Evolutionary conservation across 2,888 invertebrate species (phyloP).

Genomic region (Leptinotarsa juncta): DNA sequence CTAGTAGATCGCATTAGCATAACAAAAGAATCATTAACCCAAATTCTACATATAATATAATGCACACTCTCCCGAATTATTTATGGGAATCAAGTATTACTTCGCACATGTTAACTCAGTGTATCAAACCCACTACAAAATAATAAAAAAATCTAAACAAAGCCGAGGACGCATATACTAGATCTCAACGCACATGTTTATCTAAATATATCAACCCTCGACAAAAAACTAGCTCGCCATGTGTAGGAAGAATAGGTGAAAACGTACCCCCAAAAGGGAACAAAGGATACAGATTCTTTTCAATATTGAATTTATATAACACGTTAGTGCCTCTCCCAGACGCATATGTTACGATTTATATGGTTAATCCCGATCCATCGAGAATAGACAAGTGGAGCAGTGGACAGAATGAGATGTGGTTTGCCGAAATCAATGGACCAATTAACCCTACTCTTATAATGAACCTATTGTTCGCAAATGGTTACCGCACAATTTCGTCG

Average conservation of each 20-base stretch:
- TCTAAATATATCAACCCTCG: constrained; percentile 25
- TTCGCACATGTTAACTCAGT: constrained; percentile 33
- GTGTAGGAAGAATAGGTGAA: constrained; percentile 38
- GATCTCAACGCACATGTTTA: constrained; percentile 30
- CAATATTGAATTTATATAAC: constrained; percentile 37
- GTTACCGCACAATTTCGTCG: constrained; percentile 37
- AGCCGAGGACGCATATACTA: neutral
- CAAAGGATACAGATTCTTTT: constrained; percentile 38
- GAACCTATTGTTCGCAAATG: constrained; percentile 42
- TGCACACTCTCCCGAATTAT: constrained; percentile 15
- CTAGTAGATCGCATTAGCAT: neutral
- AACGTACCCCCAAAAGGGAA: constrained; percentile 41
- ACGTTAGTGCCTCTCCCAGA: constrained; percentile 34
- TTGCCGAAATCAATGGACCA: constrained; percentile 44
- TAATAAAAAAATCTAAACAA: constrained; percentile 24
- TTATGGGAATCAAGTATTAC: constrained; percentile 38
- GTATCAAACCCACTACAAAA: constrained; percentile 30
- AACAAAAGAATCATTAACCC: neutral
- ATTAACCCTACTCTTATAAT: constrained; percentile 46
- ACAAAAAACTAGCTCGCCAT: constrained; percentile 33
- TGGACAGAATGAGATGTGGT: constrained; percentile 23
- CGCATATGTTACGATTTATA: constrained; percentile 45
- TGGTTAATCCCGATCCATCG: constrained; percentile 15
- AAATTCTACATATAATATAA: neutral
- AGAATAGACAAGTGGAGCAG: constrained; percentile 8